Evolutionary conservation across 1,140 invertebrate species (phyloP).

Genomic region (Pygmarrhopalites habei): DNA sequence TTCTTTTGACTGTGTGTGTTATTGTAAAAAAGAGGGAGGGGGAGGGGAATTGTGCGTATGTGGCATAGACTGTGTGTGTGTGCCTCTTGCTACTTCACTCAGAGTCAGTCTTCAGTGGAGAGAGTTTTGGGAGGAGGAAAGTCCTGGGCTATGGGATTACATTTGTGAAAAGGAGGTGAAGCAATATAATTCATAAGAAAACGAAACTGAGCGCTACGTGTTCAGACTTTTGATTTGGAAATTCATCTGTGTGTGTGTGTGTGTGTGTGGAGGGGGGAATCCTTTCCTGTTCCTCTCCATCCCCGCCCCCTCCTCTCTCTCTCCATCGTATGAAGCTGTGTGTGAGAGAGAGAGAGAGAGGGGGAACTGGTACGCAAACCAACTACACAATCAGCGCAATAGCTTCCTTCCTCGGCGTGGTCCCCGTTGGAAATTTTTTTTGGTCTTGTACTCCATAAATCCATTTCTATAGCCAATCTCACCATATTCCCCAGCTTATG

Average conservation of each 20-base stretch:
- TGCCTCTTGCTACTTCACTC: not conserved
- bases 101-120: too few relatives aligned
- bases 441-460: too few relatives aligned
- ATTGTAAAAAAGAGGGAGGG: too few relatives aligned
- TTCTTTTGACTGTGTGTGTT: too few relatives aligned
- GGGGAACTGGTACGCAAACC: not conserved
- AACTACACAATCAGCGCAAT: not conserved
- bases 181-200: constrained; percentile 34
- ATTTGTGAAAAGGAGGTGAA: constrained; percentile 28
- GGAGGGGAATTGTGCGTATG: not conserved
- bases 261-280: too few relatives aligned
- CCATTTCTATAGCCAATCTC: too few relatives aligned
- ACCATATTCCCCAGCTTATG: too few relatives aligned
- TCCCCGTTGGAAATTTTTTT: too few relatives aligned
- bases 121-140: not conserved
- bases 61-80: not conserved
- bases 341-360: constrained; percentile 6
- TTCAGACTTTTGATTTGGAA: not conserved
- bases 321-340: not conserved
- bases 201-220: constrained; percentile 23
- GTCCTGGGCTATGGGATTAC: constrained; percentile 20
- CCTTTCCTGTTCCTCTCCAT: constrained; percentile 2
- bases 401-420: too few relatives aligned
- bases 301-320: not conserved
- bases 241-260: too few relatives aligned